Evolutionary conservation across 2,113 vertebrate genomes (phyloP).

Genomic region (Cinclus cinclus): DNA sequence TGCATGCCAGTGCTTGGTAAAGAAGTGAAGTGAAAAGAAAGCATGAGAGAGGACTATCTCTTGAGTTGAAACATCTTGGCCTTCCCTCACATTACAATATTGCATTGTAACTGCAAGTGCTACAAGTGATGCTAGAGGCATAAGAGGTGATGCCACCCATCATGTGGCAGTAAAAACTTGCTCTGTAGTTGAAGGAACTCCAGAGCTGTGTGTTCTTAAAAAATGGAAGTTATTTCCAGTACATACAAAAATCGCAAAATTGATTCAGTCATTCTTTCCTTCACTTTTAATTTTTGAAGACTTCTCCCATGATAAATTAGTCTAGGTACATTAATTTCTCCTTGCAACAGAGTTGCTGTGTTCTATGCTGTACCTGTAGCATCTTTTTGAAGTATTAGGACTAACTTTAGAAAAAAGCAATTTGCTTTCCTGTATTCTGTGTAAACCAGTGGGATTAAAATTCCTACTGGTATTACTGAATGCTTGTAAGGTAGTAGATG

Average conservation of each 20-base stretch:
- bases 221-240: neutral
- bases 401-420: neutral
- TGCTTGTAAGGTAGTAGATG: neutral
- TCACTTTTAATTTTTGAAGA: neutral
- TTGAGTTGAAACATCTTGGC: neutral
- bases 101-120: neutral
- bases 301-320: neutral
- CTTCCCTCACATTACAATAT: neutral
- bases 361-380: neutral
- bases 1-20: neutral
- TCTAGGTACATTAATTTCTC: neutral
- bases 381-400: neutral
- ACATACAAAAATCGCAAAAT: neutral
- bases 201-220: neutral
- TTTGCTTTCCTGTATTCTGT: neutral
- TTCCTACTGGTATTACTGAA: neutral
- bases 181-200: neutral
- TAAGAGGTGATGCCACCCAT: neutral
- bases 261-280: neutral
- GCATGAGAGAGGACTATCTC: fast-evolving
- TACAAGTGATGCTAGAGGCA: neutral
- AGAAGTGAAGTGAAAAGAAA: neutral
- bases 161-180: neutral
- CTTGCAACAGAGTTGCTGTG: neutral
- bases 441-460: neutral